These are phyloP conservation scores for Drosophila saltans DNA, from an alignment of 1,140 invertebrate genomes.

Conservation along the genomic window DNA sequence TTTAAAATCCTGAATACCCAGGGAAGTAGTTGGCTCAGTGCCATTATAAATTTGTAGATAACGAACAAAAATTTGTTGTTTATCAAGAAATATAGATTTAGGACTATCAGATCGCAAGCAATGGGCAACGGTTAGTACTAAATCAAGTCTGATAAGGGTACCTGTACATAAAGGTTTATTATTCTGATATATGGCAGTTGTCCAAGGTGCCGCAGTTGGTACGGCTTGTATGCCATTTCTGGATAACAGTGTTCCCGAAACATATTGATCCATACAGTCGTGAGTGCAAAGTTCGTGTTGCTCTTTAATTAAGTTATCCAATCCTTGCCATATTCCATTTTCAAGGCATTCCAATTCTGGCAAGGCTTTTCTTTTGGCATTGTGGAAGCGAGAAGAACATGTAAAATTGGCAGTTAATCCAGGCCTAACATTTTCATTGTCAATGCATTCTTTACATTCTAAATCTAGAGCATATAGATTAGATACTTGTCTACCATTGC, in stretches of 20 bases:
- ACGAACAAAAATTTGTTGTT: neutral
- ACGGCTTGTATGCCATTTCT: accelerated
- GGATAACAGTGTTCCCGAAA: accelerated
- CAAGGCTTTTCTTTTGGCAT: no score
- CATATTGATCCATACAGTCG: neutral
- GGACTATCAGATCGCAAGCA: neutral
- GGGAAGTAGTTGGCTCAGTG: neutral
- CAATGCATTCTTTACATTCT: neutral
- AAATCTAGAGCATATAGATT: neutral
- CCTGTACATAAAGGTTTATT: neutral
- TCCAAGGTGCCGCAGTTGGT: neutral
- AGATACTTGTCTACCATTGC: neutral
- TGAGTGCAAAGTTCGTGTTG: neutral
- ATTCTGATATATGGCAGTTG: neutral
- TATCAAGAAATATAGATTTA: neutral
- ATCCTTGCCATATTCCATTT: slow-evolving; percentile 23
- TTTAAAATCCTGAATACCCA: no score
- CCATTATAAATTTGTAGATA: neutral
- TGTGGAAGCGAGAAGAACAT: neutral
- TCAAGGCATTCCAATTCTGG: neutral
- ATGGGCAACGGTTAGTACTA: slow-evolving; percentile 35
- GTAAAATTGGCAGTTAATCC: neutral
- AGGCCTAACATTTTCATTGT: neutral
- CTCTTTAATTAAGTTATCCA: neutral
- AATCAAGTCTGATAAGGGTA: slow-evolving; percentile 10